Base-by-base conservation (phyloP, 92 coral and sea anemone species). In the Diadumene lineata region DNA sequence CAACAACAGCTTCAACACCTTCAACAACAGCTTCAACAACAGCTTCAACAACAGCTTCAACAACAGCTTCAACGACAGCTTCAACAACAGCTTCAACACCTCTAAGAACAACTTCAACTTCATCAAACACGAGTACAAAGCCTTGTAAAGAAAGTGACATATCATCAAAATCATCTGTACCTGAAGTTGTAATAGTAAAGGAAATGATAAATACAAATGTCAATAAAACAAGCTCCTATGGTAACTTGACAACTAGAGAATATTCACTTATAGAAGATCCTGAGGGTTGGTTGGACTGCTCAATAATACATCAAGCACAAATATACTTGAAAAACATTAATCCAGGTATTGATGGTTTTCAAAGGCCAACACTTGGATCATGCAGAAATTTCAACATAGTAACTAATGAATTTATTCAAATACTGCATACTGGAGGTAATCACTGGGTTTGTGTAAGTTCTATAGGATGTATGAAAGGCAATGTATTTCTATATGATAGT, bases 371-470 rank as follows among this genome's bases (percentile, higher is more conserved):
- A 34, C 92, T 88, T 16, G 85, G 92, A 57, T 80, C 82, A 28
- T 64, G 68, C 33, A 79, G 65, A 63, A 70, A 50, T 60, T 87
- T 87, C 74, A 73, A 79, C 60, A 56, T 65, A 50, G 60, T 83
- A 15, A 26, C 53, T 56, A 75, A 83, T 4, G 88, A 87, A 32
- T 83, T 84, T 62, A 64, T 88, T 19, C 89, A 88, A 79, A 64
- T 80, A 19, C 58, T 88, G 34, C 83, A 84, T 60, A 79, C 84
- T 51, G 87, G 85, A 9, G 69, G 75, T 13, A 72, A 79, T 64
- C 92, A 87, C 68, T 87, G 88, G 76, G 85, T 87, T 23, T 83
- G 92, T 64, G 64, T 79, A 2, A 78, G 92, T 48, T 87, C 92
- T 0, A 72, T 87, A 3, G 81, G 84, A 15, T 82, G 87, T 51